Evolutionary conservation across 2,113 vertebrate species (phyloP).

Genomic region (Dipodomys merriami): DNA sequence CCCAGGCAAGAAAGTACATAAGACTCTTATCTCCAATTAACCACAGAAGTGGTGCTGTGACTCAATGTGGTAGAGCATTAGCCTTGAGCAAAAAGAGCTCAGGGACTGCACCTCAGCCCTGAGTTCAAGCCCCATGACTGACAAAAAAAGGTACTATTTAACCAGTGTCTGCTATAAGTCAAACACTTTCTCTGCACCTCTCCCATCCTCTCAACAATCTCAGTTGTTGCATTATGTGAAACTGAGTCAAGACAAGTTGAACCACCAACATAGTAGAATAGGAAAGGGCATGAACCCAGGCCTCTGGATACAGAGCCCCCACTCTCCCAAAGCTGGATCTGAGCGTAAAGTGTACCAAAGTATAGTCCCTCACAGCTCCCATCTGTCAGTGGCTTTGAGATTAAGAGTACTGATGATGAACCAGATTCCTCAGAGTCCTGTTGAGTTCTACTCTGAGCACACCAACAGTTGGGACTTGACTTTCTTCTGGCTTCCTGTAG

Average conservation of each 20-base stretch:
- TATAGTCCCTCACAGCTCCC: background rate
- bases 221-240: background rate
- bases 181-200: background rate
- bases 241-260: background rate
- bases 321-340: background rate
- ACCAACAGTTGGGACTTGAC: background rate
- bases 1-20: too few species aligned
- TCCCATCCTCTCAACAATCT: background rate
- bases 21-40: too few species aligned
- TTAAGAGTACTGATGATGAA: background rate
- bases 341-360: background rate
- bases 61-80: too few species aligned
- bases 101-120: too few species aligned
- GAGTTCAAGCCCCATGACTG: too few species aligned
- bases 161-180: fast-evolving
- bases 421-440: background rate
- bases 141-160: background rate
- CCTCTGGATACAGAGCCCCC: background rate
- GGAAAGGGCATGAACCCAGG: background rate
- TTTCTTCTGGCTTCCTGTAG: background rate
- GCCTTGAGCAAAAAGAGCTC: too few species aligned
- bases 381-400: background rate
- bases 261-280: background rate
- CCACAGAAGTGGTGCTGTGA: too few species aligned
- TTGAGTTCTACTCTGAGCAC: background rate